Percentiles rank a stretch among this genome's conserved stretches.
These are phyloP conservation scores for Drosophila neotestacea DNA, from an alignment of 2,888 invertebrate genomes.

Conservation along the genomic window DNA sequence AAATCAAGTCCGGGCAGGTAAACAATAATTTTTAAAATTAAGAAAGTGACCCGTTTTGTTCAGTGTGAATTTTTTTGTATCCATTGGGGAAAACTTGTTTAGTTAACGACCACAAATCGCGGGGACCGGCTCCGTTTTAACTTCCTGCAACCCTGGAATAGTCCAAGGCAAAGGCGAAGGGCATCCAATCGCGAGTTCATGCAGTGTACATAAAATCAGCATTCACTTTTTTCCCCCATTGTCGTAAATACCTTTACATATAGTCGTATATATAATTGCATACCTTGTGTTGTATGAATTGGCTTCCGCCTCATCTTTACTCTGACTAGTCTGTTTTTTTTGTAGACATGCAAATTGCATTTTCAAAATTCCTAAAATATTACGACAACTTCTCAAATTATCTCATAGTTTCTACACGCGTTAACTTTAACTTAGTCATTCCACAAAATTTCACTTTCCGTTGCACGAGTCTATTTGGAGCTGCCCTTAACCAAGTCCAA, in stretches of 20 bases:
- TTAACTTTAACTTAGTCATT: conserved; percentile 59
- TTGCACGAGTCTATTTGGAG: conserved; percentile 50
- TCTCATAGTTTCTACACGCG: conserved; percentile 15
- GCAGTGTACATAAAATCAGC: conserved; percentile 29
- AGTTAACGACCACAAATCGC: conserved; percentile 41
- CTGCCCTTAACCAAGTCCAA: conserved; percentile 21
- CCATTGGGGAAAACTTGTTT: conserved; percentile 56
- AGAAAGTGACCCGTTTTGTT: conserved; percentile 50
- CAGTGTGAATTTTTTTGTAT: conserved; percentile 24
- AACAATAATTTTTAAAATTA: conserved; percentile 39
- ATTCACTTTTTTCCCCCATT: conserved; percentile 48
- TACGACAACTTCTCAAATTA: background rate
- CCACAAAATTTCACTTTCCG: conserved; percentile 63
- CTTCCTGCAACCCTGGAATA: conserved; percentile 68
- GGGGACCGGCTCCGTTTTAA: conserved; percentile 18
- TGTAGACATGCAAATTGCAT: conserved; percentile 18
- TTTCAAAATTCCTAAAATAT: conserved; percentile 24
- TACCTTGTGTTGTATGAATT: conserved; percentile 27
- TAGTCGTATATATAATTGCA: background rate
- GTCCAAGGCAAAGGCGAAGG: conserved; percentile 69
- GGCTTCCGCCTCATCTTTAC: conserved; percentile 1
- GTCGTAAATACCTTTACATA: conserved; percentile 1
- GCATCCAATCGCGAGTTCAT: conserved; percentile 35
- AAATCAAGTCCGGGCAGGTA: conserved; percentile 8
- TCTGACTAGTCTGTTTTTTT: conserved; percentile 13